Percentiles rank a stretch among this genome's conserved stretches.
Conservation (phyloP, 2,113 vertebrate genomes). For the Acrocephalus kingi region DNA sequence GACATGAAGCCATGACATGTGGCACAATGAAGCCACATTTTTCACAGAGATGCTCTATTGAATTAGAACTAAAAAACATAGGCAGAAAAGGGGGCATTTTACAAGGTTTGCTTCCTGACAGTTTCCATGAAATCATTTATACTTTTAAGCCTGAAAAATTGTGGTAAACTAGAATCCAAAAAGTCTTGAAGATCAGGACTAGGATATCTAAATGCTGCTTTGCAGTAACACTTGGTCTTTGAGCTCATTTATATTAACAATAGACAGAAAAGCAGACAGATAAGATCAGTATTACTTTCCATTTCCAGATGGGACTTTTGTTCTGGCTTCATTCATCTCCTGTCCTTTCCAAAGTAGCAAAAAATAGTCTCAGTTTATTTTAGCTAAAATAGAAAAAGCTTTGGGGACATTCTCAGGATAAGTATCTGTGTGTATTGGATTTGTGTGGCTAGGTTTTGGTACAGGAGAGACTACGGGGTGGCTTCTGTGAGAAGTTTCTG, state of each 20-base stretch:
- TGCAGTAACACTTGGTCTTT: not conserved
- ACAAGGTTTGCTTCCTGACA: not conserved
- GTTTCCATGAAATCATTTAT: not conserved
- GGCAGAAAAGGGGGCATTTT: not conserved
- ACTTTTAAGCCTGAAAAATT: not conserved
- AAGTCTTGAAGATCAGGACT: not conserved
- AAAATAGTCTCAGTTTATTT: not conserved
- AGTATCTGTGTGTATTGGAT: accelerated
- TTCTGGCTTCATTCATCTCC: not conserved
- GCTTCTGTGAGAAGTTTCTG: not conserved
- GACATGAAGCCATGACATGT: not conserved
- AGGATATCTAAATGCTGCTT: not conserved
- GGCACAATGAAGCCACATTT: not conserved
- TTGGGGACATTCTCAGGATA: not conserved
- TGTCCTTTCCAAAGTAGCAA: not conserved
- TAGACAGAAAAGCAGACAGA: not conserved
- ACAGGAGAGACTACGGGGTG: accelerated
- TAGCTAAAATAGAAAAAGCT: not conserved
- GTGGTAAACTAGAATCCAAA: not conserved
- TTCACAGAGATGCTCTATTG: not conserved
- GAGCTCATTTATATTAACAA: not conserved
- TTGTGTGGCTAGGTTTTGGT: not conserved
- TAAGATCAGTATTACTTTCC: not conserved
- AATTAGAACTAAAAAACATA: not conserved
- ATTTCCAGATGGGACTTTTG: not conserved